A percentile compares a stretch with the other conserved stretches of the same genome.
Evolutionary conservation across 1,140 invertebrate genomes (phyloP).

Genomic region (Pteromalus puparum): DNA sequence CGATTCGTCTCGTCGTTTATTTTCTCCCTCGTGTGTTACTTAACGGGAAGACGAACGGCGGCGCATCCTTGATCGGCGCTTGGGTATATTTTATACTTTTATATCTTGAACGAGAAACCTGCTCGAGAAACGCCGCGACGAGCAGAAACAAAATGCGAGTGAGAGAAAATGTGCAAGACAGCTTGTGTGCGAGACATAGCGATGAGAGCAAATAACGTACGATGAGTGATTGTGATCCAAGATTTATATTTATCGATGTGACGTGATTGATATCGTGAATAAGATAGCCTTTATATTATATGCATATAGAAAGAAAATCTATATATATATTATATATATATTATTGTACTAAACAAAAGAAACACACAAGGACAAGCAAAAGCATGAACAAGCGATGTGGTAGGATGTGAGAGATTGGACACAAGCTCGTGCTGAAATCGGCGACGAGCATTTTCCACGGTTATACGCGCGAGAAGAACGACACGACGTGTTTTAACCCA

Average conservation of each 20-base stretch:
- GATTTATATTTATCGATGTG: conserved; percentile 62
- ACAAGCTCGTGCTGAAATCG: conserved; percentile 30
- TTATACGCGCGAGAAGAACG: background rate
- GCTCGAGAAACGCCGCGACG: conserved; percentile 32
- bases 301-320: conserved; percentile 28
- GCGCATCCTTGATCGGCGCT: conserved; percentile 55
- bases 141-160: conserved; percentile 48
- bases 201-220: conserved; percentile 33
- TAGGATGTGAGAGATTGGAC: background rate
- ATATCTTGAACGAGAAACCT: conserved; percentile 53
- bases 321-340: conserved; percentile 44
- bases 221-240: conserved; percentile 54
- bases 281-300: conserved; percentile 48
- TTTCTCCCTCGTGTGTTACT: background rate
- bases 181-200: conserved; percentile 26
- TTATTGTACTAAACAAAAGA: conserved; percentile 31
- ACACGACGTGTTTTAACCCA: conserved; percentile 3
- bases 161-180: conserved; percentile 26
- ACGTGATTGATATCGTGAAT: conserved; percentile 57
- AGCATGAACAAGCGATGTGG: conserved; percentile 21
- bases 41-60: conserved; percentile 25
- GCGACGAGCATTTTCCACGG: background rate
- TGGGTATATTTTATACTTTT: conserved; percentile 64
- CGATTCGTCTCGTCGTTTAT: background rate
- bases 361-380: conserved; percentile 5